Conservation (phyloP, 2,888 invertebrate genomes). For the Cataglyphis livida region DNA sequence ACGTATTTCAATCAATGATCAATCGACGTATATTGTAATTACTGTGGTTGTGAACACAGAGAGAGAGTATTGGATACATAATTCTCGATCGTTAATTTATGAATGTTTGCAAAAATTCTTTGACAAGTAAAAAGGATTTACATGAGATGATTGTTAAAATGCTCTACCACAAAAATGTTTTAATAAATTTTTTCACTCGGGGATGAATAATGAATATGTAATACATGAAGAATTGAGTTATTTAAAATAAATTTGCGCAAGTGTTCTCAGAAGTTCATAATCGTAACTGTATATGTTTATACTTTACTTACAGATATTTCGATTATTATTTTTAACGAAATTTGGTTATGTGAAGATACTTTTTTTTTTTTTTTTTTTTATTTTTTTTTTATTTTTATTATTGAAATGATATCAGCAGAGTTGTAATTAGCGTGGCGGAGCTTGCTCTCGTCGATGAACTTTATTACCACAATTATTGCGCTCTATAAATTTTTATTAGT, state of each 20-base stretch:
- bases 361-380: no score
- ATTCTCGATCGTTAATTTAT: slow-evolving; percentile 9
- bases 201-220: not conserved
- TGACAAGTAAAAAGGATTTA: not conserved
- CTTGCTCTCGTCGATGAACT: slow-evolving; percentile 17
- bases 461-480: slow-evolving; percentile 43
- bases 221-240: not conserved
- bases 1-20: not conserved
- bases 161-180: not conserved
- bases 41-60: not conserved
- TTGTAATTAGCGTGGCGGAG: slow-evolving; percentile 18
- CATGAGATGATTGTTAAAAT: not conserved
- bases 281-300: not conserved
- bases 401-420: not conserved
- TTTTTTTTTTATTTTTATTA: not conserved
- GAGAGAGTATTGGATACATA: not conserved
- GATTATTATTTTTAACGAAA: not conserved
- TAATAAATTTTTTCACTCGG: not conserved
- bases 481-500: slow-evolving; percentile 42
- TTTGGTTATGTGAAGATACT: not conserved
- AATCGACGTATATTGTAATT: not conserved
- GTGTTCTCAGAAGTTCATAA: not conserved
- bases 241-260: not conserved
- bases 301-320: not conserved
- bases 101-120: not conserved